Conservation (phyloP, 2,113 vertebrate species). For the Muntiacus muntjak region DNA sequence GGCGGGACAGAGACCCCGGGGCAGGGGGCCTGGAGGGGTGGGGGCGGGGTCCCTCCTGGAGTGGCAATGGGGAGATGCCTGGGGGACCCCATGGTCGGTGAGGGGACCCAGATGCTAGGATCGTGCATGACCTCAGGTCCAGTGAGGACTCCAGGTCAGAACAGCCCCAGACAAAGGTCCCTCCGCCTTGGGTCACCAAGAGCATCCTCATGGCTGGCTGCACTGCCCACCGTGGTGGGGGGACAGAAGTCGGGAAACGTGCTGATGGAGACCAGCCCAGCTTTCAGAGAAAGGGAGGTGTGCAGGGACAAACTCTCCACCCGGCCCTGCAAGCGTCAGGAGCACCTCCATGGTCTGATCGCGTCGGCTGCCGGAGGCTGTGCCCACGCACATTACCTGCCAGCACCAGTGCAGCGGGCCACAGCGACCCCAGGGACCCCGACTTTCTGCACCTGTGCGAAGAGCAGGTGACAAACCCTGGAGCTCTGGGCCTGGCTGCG, state of each 20-base stretch:
- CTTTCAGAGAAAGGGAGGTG: background rate
- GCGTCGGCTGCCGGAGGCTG: fast-evolving
- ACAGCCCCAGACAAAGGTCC: background rate
- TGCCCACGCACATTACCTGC: background rate
- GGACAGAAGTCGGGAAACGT: background rate
- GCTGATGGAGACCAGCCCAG: background rate
- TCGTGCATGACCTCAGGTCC: background rate
- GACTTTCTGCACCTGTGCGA: fast-evolving
- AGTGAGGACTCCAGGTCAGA: background rate
- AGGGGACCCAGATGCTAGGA: background rate
- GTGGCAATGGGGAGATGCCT: background rate
- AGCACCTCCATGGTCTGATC: background rate
- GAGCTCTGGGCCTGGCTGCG: background rate
- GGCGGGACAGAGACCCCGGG: background rate
- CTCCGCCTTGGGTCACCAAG: fast-evolving
- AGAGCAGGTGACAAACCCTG: fast-evolving
- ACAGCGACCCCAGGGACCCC: background rate
- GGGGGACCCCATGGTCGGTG: background rate
- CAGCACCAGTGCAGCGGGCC: fast-evolving
- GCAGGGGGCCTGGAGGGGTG: fast-evolving
- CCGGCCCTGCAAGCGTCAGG: fast-evolving
- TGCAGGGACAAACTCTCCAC: background rate
- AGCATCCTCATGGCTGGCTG: fast-evolving
- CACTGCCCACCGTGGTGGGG: fast-evolving
- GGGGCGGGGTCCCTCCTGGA: background rate